These are phyloP conservation scores for Scotopteryx bipunctaria DNA, from an alignment of 2,888 invertebrate species.

Conservation along the genomic window DNA sequence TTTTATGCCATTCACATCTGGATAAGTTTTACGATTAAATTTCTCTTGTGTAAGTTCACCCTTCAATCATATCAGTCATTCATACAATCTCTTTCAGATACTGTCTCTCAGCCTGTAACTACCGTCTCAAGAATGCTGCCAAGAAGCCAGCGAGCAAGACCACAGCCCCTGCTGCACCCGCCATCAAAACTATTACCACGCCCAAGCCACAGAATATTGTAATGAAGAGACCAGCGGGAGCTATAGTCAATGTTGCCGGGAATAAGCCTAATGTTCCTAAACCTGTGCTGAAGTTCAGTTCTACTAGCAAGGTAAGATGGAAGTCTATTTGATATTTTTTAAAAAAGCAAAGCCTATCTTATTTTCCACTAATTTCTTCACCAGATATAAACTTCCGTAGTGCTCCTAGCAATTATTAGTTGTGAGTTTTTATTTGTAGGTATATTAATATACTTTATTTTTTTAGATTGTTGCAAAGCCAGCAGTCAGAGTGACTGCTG, in stretches of 20 bases:
- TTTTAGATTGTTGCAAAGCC: conserved; percentile 73
- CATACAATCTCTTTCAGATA: conserved; percentile 86
- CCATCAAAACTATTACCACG: conserved; percentile 63
- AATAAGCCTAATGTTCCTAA: conserved; percentile 89
- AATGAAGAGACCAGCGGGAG: conserved; percentile 68
- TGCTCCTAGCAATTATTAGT: too few species aligned
- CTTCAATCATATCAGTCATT: too few species aligned
- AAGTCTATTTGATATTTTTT: too few species aligned
- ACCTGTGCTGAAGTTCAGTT: conserved; percentile 89
- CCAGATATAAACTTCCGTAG: too few species aligned
- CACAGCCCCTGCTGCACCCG: conserved; percentile 52
- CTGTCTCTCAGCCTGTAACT: conserved; percentile 92
- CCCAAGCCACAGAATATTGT: conserved; percentile 80
- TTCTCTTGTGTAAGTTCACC: too few species aligned
- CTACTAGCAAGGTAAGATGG: conserved; percentile 78
- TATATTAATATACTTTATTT: conserved; percentile 5
- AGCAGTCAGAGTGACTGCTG: conserved; percentile 70
- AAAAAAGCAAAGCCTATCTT: too few species aligned
- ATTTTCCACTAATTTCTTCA: too few species aligned
- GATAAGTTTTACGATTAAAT: too few species aligned
- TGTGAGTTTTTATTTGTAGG: too few species aligned
- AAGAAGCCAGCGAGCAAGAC: conserved; percentile 72
- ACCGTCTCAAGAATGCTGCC: conserved; percentile 84
- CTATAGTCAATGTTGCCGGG: conserved; percentile 82
- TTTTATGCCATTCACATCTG: too few species aligned